These are phyloP conservation scores for Atherinosoma microstoma DNA, from an alignment of 2,797 vertebrate species.

Conservation along the genomic window DNA sequence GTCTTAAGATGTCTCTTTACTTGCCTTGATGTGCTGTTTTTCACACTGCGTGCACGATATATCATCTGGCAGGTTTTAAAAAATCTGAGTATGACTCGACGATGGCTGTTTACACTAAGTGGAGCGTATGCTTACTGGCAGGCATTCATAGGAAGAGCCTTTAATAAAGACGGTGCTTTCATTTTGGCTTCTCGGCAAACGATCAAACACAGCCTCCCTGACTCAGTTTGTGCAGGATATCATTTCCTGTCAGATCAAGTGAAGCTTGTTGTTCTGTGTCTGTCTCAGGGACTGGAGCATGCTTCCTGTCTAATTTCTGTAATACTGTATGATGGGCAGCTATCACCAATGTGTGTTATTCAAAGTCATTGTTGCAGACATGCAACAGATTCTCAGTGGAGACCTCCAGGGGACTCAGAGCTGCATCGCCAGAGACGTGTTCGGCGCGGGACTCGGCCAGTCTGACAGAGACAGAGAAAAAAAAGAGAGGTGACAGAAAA, in stretches of 20 bases:
- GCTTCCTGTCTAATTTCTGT: conserved; percentile 34
- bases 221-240: conserved; percentile 29
- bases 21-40: conserved; percentile 3
- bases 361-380: conserved; percentile 46
- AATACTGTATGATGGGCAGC: conserved; percentile 11
- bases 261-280: conserved; percentile 12
- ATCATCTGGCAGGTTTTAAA: conserved; percentile 25
- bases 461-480: conserved; percentile 64
- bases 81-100: conserved; percentile 20
- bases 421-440: conserved; percentile 79
- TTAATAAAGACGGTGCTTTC: conserved; percentile 44
- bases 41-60: conserved; percentile 1
- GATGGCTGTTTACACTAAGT: conserved; percentile 38
- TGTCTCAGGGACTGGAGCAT: conserved; percentile 3
- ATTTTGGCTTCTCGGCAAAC: conserved; percentile 43
- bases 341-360: conserved; percentile 41
- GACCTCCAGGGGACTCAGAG: conserved; percentile 69
- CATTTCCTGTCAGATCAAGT: conserved; percentile 20
- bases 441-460: conserved; percentile 76
- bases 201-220: conserved; percentile 41
- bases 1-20: not conserved
- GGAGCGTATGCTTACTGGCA: conserved; percentile 26
- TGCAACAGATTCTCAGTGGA: conserved; percentile 40
- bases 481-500: conserved; percentile 1
- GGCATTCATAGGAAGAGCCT: conserved; percentile 41